These are phyloP conservation scores for Motacilla tschutschensis DNA, from an alignment of 2,113 vertebrate genomes.

Conservation along the genomic window DNA sequence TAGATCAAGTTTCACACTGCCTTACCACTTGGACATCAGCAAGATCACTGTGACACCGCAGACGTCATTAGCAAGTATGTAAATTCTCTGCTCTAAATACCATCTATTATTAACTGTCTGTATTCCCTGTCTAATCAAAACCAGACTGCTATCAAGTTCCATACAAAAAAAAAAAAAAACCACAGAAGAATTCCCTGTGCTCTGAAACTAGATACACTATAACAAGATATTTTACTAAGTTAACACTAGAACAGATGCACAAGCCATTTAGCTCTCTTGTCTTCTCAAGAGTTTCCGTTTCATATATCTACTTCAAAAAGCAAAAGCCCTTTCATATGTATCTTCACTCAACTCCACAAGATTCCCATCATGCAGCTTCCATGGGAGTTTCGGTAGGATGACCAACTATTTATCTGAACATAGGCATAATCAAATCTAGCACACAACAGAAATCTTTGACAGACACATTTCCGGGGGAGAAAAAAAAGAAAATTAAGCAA, in stretches of 20 bases:
- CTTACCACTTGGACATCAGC: background rate
- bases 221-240: constrained; percentile 38
- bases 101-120: constrained; percentile 52
- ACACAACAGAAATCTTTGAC: background rate
- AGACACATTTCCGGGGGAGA: background rate
- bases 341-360: background rate
- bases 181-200: constrained; percentile 25
- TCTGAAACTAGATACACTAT: constrained; percentile 32
- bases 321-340: background rate
- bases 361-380: background rate
- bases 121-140: constrained; percentile 56
- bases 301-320: constrained; percentile 3
- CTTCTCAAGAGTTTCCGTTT: constrained; percentile 7
- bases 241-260: constrained; percentile 11
- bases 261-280: constrained; percentile 18
- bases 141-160: constrained; percentile 36
- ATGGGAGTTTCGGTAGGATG: background rate
- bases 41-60: background rate
- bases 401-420: background rate
- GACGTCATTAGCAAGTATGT: constrained; percentile 15
- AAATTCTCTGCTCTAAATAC: constrained; percentile 46
- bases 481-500: background rate
- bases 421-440: background rate
- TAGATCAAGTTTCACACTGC: background rate
- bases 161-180: background rate